phyloP scores from a whole-genome alignment of 2,888 invertebrate genomes.

The Epiblema foenella region DNA sequence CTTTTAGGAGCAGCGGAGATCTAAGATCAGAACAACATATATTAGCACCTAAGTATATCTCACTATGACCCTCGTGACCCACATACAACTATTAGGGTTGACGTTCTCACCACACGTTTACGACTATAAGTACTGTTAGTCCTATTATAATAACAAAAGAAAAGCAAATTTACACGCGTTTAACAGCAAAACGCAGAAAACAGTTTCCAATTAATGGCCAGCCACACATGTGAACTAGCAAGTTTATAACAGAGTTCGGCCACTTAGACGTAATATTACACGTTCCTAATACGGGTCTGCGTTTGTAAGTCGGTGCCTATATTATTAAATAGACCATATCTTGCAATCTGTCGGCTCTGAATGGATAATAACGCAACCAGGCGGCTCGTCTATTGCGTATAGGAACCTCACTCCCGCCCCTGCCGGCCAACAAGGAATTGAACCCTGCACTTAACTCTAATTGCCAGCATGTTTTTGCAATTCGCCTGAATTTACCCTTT shows the following conservation, averaged over 20 bases:
- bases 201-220: slow-evolving; percentile 29
- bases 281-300: slow-evolving; percentile 57
- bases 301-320: slow-evolving; percentile 57
- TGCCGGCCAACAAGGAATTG: slow-evolving; percentile 66
- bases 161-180: neutral
- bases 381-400: slow-evolving; percentile 65
- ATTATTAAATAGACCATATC: slow-evolving; percentile 75
- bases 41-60: neutral
- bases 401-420: slow-evolving; percentile 65
- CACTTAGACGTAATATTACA: slow-evolving; percentile 41
- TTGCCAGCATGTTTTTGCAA: slow-evolving; percentile 70
- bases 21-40: no score
- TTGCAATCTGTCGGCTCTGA: slow-evolving; percentile 70
- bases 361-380: slow-evolving; percentile 69
- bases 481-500: slow-evolving; percentile 64
- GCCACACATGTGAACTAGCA: slow-evolving; percentile 20
- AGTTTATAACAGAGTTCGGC: slow-evolving; percentile 27
- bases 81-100: neutral
- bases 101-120: neutral
- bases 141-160: slow-evolving; percentile 1
- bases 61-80: neutral
- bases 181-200: slow-evolving; percentile 18
- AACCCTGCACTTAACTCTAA: slow-evolving; percentile 69
- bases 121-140: neutral
- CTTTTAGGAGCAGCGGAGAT: no score